Evolutionary conservation across 2,888 invertebrate genomes (phyloP).

Genomic region (Drosophila antonietae): DNA sequence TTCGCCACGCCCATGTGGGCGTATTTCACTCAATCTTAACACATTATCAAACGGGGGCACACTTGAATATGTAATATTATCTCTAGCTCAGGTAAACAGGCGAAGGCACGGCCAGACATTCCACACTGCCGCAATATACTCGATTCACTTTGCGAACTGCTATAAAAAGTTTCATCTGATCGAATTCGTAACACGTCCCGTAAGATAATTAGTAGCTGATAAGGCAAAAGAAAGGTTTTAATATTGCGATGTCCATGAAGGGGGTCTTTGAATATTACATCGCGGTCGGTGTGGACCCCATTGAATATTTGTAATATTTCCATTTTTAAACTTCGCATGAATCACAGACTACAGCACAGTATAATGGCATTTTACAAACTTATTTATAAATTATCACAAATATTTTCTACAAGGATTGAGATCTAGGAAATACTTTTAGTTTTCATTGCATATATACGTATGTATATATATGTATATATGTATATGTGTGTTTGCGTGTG

Average conservation of each 20-base stretch:
- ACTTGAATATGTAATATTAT: constrained; percentile 1
- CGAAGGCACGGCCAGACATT: not conserved
- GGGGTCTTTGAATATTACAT: not conserved
- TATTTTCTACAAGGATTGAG: not conserved
- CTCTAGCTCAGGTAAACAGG: constrained; percentile 7
- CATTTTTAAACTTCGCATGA: not conserved
- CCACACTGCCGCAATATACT: not conserved
- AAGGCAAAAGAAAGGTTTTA: constrained; percentile 2
- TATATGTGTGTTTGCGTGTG: not conserved
- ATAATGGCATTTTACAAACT: not conserved
- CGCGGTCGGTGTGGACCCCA: not conserved
- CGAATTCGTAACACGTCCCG: constrained; percentile 7
- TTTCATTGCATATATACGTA: not conserved
- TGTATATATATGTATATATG: too few relatives aligned
- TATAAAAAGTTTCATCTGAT: constrained; percentile 8
- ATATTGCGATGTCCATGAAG: not conserved
- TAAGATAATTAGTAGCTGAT: constrained; percentile 2
- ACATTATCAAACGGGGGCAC: not conserved
- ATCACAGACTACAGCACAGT: not conserved
- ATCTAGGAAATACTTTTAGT: not conserved
- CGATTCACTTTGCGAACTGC: not conserved
- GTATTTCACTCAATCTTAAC: not conserved
- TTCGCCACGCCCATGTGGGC: constrained; percentile 1
- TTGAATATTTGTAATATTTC: not conserved
- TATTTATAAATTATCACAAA: constrained; percentile 2